Evolutionary conservation across 2,888 invertebrate species (phyloP), one percentile per base, ranked within the genome.

Genomic region (Portevinia maculata): DNA sequence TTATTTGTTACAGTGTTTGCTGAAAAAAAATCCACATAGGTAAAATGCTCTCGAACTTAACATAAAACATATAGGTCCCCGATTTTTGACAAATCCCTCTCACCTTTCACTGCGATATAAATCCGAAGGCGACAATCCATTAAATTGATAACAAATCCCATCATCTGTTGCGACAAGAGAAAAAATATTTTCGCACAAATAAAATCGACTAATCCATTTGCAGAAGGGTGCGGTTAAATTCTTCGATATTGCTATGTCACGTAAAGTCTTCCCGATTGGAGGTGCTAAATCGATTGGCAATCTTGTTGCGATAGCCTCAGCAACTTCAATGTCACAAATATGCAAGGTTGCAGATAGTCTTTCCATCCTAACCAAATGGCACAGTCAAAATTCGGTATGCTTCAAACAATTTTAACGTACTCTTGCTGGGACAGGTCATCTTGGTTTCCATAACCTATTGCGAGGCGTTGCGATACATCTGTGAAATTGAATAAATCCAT

Each of bases 91-190:
- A 19, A 55, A 9, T 13, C 15, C 5, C 37, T 0, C 62, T 48
- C 48, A 85, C 15, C 85, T 84, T 59, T 86, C 85, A 52, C 90
- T 88, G 0, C 90, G 86, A 57, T 89, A 90, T 6, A 90, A 87
- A 55, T 90, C 90, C 83, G 85, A 85, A 11, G 87, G 78, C 5
- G 86, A 74, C 15, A 90, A 69, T 0, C 90, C 90, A 84, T 90
- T 90, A 52, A 90, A 90, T 59, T 90, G 90, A 57, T 90, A 90
- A 70, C 89, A 90, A 39, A 90, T 90, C 0, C 89, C 89, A 84
- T 90, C 90, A 59, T 90, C 90, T 11, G 89, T 90, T 4, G 89
- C 85, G 48, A 90, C 90, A 71, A 88, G 87, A 73, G 87, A 87
- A 15, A 90, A 88, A 17, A 90, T 75, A 17, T 87, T 84, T 19